Evolutionary conservation across 1,140 invertebrate genomes (phyloP).

Genomic region (Cydia splendana): DNA sequence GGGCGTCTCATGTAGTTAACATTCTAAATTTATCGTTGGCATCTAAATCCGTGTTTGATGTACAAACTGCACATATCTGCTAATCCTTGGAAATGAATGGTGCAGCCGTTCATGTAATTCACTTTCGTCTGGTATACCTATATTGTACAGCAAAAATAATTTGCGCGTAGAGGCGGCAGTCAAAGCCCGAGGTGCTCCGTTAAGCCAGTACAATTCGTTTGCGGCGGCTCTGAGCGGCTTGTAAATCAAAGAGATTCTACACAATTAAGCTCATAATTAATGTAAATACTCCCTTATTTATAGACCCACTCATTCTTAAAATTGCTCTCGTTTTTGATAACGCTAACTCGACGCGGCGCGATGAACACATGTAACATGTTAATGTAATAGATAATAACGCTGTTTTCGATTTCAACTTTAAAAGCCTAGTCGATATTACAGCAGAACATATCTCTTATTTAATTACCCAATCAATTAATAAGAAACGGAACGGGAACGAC

Average conservation of each 20-base stretch:
- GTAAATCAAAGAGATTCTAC: slow-evolving; percentile 79
- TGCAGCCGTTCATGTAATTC: slow-evolving; percentile 61
- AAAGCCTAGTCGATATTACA: slow-evolving; percentile 33
- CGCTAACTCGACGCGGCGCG: slow-evolving; percentile 56
- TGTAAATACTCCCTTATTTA: slow-evolving; percentile 77
- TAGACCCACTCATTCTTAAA: slow-evolving; percentile 73
- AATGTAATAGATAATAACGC: slow-evolving; percentile 60
- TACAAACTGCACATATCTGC: slow-evolving; percentile 40
- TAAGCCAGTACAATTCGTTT: slow-evolving; percentile 76
- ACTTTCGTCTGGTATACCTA: slow-evolving; percentile 68
- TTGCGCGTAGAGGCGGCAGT: slow-evolving; percentile 61
- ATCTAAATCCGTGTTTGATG: slow-evolving; percentile 34
- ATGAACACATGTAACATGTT: slow-evolving; percentile 71
- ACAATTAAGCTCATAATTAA: slow-evolving; percentile 79
- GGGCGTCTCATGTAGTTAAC: slow-evolving; percentile 30
- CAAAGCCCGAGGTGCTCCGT: slow-evolving; percentile 62
- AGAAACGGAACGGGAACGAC: slow-evolving; percentile 9
- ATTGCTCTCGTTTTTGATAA: slow-evolving; percentile 72
- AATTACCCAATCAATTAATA: slow-evolving; percentile 28
- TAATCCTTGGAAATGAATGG: slow-evolving; percentile 69
- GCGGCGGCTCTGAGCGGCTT: slow-evolving; percentile 72
- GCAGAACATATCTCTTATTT: slow-evolving; percentile 23
- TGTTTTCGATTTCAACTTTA: slow-evolving; percentile 40
- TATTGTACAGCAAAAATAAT: slow-evolving; percentile 73
- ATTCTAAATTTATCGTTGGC: slow-evolving; percentile 37